Conservation (phyloP, 2,113 vertebrate species). For the Xerus inauris region DNA sequence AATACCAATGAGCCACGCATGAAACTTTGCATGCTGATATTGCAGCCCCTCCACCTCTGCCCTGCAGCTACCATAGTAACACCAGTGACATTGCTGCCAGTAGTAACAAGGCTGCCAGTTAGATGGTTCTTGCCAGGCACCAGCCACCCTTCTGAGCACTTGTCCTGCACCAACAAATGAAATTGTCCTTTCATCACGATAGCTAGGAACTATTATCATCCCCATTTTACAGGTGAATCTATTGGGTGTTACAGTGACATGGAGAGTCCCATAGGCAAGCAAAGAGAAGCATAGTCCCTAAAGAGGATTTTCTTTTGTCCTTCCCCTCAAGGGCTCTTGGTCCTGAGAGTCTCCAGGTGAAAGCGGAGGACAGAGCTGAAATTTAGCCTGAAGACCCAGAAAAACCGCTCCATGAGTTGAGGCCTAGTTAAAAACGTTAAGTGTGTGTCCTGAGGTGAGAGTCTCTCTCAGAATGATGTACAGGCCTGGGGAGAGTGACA, state of each 20-base stretch:
- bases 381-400: neutral
- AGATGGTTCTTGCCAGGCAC: neutral
- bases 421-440: neutral
- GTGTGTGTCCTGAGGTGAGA: neutral
- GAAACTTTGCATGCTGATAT: neutral
- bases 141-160: neutral
- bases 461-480: neutral
- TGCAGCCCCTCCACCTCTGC: too few species aligned
- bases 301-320: neutral
- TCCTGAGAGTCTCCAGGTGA: neutral
- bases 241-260: neutral
- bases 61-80: accelerated
- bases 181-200: neutral
- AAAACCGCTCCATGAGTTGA: neutral
- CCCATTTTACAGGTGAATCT: neutral
- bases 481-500: neutral
- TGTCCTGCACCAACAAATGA: neutral
- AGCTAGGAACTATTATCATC: neutral
- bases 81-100: neutral
- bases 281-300: neutral
- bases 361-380: neutral
- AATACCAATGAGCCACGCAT: accelerated
- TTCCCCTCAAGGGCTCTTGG: neutral
- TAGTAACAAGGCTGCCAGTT: neutral
- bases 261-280: neutral